Evolutionary conservation across 2,113 vertebrate species (phyloP).

Genomic region (Eleginops maclovinus): DNA sequence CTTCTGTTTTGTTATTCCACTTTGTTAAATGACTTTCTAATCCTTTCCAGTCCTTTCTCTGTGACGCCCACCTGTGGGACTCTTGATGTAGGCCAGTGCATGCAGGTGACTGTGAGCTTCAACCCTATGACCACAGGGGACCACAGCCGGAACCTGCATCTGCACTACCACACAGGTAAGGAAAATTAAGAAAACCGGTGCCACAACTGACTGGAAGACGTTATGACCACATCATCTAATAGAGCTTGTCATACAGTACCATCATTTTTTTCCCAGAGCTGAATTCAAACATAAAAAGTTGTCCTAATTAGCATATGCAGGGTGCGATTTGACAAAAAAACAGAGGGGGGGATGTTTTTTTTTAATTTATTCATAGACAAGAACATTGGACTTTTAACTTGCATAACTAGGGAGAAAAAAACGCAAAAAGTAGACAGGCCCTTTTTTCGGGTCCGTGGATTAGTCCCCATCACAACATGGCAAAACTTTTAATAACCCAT

Average conservation of each 20-base stretch:
- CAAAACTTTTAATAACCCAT: no score
- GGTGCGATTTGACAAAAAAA: no score
- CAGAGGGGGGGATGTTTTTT: no score
- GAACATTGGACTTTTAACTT: no score
- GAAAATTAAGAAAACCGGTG: background rate
- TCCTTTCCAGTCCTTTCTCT: conserved; percentile 87
- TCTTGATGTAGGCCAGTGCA: conserved; percentile 79
- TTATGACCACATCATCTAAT: background rate
- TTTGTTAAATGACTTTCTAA: background rate
- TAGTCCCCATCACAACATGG: no score
- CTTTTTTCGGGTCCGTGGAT: no score
- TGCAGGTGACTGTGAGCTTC: conserved; percentile 88
- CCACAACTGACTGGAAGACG: background rate
- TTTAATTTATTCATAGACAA: no score
- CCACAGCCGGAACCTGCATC: conserved; percentile 77
- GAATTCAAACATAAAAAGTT: conserved; percentile 12
- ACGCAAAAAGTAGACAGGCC: no score
- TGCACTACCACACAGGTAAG: conserved; percentile 85
- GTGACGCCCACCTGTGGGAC: conserved; percentile 80
- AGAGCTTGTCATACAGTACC: background rate
- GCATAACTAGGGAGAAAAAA: no score
- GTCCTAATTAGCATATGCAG: background rate
- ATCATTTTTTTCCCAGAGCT: background rate
- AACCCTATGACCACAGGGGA: conserved; percentile 83
- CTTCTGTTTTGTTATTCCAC: background rate